Evolutionary conservation across 1,140 invertebrate species (phyloP), one percentile per base, ranked within the genome.

Genomic region (Glossosoma conforme): DNA sequence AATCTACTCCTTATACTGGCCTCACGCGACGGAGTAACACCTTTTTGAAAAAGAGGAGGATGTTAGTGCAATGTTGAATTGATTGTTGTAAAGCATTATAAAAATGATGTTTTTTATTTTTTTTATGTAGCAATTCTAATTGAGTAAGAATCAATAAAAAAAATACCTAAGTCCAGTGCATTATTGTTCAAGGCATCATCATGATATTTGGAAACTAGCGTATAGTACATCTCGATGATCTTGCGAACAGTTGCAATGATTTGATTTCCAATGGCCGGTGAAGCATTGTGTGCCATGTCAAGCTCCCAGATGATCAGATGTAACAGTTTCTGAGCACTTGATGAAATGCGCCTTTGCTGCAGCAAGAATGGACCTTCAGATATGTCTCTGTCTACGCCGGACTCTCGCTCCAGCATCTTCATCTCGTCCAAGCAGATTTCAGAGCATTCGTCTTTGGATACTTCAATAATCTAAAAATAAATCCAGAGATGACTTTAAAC

Each of bases 141-240:
- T n/a, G n/a, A n/a, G n/a, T n/a, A n/a, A n/a, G n/a, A n/a, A n/a
- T n/a, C n/a, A n/a, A n/a, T n/a, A n/a, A n/a, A n/a, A n/a, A 58
- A 44, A 37, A 61, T 57, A 72, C 72, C 72, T 62, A 72, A 70
- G 59, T 74, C 72, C 35, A 69, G 55, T 21, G 70, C 64, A 52
- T 68, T 68, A 25, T 52, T 63, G 54, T 69, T 65, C 25, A 75
- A 61, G 52, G 67, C 69, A 8, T 66, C 56, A 59, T 66, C 68
- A 55, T 70, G 71, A 43, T 68, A 71, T 49, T 66, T 63, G 0
- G 69, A 67, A 22, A 72, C 63, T 4, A 75, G 42, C 43, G 61
- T 62, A 54, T 72, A 69, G 28, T 72, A 75, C 62, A 72, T 66
- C 19, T 70, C 63, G 36, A 66, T 67, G 46, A 72, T 66, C 55